Percentiles rank a stretch among this genome's conserved stretches.
Evolutionary conservation across 1,140 invertebrate species (phyloP).

Genomic region (Drosophila pachea): DNA sequence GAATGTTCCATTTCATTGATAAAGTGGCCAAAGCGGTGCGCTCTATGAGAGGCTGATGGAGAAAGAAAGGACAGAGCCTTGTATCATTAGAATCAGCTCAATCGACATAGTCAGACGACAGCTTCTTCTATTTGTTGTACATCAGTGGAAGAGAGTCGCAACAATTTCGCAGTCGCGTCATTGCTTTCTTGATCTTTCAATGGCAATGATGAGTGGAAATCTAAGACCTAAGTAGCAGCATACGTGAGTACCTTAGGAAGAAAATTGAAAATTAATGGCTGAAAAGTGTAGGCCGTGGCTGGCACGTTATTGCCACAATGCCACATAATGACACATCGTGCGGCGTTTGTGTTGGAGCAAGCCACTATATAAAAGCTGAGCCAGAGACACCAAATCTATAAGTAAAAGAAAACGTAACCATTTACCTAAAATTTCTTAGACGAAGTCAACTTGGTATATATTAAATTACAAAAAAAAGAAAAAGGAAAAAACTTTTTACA

Average conservation of each 20-base stretch:
- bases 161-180: conserved; percentile 9
- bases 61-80: no score
- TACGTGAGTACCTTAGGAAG: conserved; percentile 73
- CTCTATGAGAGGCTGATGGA: no score
- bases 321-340: conserved; percentile 21
- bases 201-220: conserved; percentile 22
- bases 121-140: conserved; percentile 5
- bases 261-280: conserved; percentile 20
- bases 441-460: conserved; percentile 20
- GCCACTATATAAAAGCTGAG: conserved; percentile 38
- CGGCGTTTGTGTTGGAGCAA: conserved; percentile 46
- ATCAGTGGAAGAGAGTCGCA: not conserved
- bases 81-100: no score
- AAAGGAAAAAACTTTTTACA: conserved; percentile 4
- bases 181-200: conserved; percentile 14
- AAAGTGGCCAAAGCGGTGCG: not conserved
- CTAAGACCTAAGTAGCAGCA: conserved; percentile 42
- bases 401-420: conserved; percentile 29
- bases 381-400: conserved; percentile 33
- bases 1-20: not conserved
- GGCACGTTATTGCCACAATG: conserved; percentile 33
- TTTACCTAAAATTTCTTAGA: conserved; percentile 49
- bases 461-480: not conserved
- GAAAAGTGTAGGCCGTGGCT: conserved; percentile 19
- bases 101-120: conserved; percentile 28